These are phyloP conservation scores for Dynastes hyllus DNA, from an alignment of 2,888 invertebrate species.

Conservation along the genomic window DNA sequence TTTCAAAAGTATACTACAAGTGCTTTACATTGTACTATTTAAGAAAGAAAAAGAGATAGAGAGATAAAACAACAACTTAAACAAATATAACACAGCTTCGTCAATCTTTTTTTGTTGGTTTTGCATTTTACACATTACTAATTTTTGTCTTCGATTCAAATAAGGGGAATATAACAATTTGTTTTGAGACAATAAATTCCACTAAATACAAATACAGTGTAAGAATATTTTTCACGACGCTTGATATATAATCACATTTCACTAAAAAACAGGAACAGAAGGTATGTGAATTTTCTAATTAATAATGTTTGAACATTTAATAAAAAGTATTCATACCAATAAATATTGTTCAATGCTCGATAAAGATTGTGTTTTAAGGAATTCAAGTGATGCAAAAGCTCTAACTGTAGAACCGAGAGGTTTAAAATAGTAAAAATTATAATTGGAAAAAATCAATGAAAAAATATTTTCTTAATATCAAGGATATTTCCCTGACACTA, in stretches of 20 bases:
- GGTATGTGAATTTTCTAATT: conserved; percentile 7
- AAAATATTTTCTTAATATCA: no score
- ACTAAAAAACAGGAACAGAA: conserved; percentile 16
- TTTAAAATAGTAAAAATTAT: no score
- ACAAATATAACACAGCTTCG: conserved; percentile 37
- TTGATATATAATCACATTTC: conserved; percentile 14
- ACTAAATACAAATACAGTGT: conserved; percentile 32
- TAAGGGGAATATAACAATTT: not conserved
- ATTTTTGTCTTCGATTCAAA: conserved; percentile 9
- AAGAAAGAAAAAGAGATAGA: conserved; percentile 44
- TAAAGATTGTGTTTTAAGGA: conserved; percentile 1
- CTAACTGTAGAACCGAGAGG: no score
- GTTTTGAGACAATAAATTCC: conserved; percentile 9
- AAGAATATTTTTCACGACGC: conserved; percentile 3
- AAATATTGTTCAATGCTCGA: conserved; percentile 4
- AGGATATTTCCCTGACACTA: no score
- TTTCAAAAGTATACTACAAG: conserved; percentile 51
- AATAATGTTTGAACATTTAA: conserved; percentile 10
- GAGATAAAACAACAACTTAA: conserved; percentile 45
- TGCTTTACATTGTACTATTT: conserved; percentile 53
- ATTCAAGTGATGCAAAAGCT: conserved; percentile 19
- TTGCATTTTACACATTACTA: conserved; percentile 16
- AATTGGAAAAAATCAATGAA: no score
- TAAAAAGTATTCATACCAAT: conserved; percentile 20
- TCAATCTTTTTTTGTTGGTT: conserved; percentile 20